These are phyloP conservation scores for Elanus axillaris DNA, from an alignment of 2,113 vertebrate species.

Conservation along the genomic window DNA sequence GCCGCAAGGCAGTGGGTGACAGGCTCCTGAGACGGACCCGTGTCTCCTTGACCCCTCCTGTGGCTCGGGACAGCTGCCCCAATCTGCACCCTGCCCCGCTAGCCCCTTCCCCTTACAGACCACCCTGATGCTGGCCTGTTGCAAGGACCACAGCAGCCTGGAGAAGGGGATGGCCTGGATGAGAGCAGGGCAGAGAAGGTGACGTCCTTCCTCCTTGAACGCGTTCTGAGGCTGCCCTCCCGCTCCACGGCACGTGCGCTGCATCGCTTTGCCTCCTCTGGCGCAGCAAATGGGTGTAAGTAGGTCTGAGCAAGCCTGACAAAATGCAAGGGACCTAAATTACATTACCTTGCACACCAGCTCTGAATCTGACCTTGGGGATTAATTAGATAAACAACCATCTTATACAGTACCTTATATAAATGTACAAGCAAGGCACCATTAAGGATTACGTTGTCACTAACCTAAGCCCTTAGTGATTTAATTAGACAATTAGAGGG, in stretches of 20 bases:
- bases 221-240: background rate
- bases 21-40: background rate
- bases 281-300: background rate
- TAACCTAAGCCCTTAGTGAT: slow-evolving; percentile 61
- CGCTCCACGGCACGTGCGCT: rapidly evolving
- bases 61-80: background rate
- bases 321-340: slow-evolving; percentile 10
- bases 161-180: rapidly evolving
- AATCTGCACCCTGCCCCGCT: rapidly evolving
- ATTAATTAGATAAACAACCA: slow-evolving; percentile 64
- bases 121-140: rapidly evolving
- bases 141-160: background rate
- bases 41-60: background rate
- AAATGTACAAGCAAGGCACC: slow-evolving; percentile 56
- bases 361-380: slow-evolving; percentile 41
- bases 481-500: slow-evolving; percentile 69
- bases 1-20: background rate
- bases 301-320: background rate
- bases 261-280: rapidly evolving
- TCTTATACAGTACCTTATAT: slow-evolving; percentile 13
- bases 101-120: background rate
- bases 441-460: slow-evolving; percentile 57
- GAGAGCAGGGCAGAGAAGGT: rapidly evolving
- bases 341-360: slow-evolving; percentile 32
- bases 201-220: rapidly evolving